Base-by-base conservation (phyloP, 2,888 invertebrate genomes). In the Stegophylla sp. region DNA sequence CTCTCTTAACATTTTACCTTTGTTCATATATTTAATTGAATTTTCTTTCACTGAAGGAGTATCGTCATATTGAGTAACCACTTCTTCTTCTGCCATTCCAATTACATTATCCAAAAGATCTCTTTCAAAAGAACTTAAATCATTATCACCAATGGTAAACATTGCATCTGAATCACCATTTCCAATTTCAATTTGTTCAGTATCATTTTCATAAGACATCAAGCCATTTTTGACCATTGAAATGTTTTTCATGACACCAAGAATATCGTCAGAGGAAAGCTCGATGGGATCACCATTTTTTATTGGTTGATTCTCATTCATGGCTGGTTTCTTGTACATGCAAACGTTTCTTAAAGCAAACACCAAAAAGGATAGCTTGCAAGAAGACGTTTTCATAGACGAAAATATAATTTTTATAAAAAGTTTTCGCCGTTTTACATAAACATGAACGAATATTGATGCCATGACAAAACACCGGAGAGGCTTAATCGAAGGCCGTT, bases 11-110 rank as follows among this genome's bases (percentile, higher is more conserved):
- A 71, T 61, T 71, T 61, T 61, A 59, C 79, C 79, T 79, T 79
- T 79, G 61, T 63, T 71, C 71, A 79, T 63, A 26, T 51, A 71
- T 41, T 45, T 51, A 20, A 9, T 34, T n/a, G 12, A 71, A 63
- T 79, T 79, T 71, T 79, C 79, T 79, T 79, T 79, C 3, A 79
- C 79, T 7, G 69, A 34, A 34, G 79, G 79, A 10, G 79, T 79
- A 51, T 79, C 79, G 43, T 79, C 79, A 41, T 79, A 79, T 79
- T 79, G 79, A 61, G 79, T 79, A 41, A 79, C 79, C 13, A 79
- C 79, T 79, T 79, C 79, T 79, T 79, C 79, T 71, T 79, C 79
- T n/a, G 79, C 79, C 41, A 79, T 79, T 51, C 79, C 79, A 63
- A 79, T 79, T n/a, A 79, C 79, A 79, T 79, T 79, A 17, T 79